Base-by-base conservation (phyloP, 2,113 vertebrate genomes). In the Ondatra zibethicus region DNA sequence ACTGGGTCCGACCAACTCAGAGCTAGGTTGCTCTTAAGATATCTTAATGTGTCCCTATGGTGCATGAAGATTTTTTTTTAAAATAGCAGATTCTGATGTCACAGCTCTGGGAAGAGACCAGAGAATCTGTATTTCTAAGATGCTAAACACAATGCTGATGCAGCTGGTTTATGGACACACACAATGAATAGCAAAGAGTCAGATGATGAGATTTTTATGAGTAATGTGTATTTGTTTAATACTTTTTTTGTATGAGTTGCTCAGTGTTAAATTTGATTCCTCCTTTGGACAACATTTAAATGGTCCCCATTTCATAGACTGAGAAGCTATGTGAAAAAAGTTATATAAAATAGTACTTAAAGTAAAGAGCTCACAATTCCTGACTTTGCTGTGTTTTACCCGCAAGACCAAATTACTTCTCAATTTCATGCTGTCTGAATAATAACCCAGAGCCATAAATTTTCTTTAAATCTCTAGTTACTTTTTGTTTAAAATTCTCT, bases 371-470 rank as follows among this genome's bases (percentile, higher is more conserved):
- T 47, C 47, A 81, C 5, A 76, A 77, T 93, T 92, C 45, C 66
- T 95, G 73, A 95, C 42, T 97, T 96, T 81, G 39, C 89, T 91
- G 6, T 97, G 72, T 95, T 97, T 98, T 95, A 97, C 25, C 50
- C 58, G 96, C 12, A 94, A 93, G 78, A 95, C 50, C 42, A 97
- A 96, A 97, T 97, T 96, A 88, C 50, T 93, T 94, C 93, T 97
- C 89, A 96, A 78, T 96, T 97, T 97, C 95, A 97, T 97, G 93
- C 92, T 94, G 52, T 88, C 78, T 97, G 95, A 97, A 93, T 97
- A 96, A 94, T 97, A 96, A 96, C 14, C 3, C 76, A 94, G 80
- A 96, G 80, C 55, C 75, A 97, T 96, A 96, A 84, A 96, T 94
- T 96, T 96, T 93, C n/a, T 94, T 93, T 92, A 96, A 97, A 36